phyloP scores from a whole-genome alignment of 2,113 vertebrate species.

The Pangasianodon gigas region DNA sequence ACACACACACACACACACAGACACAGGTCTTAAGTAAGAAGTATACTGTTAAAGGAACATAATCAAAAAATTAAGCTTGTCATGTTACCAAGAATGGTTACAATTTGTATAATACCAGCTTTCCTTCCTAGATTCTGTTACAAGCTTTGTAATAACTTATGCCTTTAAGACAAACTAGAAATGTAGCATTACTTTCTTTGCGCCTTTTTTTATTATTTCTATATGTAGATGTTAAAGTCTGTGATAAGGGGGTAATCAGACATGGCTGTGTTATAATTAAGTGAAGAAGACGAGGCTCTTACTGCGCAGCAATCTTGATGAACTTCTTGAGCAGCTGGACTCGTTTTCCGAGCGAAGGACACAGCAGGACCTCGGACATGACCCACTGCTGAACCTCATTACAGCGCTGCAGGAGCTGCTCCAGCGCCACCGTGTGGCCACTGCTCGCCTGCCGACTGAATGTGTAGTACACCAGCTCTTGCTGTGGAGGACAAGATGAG shows the following conservation, averaged over 20 bases:
- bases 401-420: slow-evolving; percentile 91
- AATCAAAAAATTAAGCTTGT: not conserved
- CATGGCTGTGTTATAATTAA: not conserved
- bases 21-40: not conserved
- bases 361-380: slow-evolving; percentile 94
- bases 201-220: not conserved
- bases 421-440: slow-evolving; percentile 86
- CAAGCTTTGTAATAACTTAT: not conserved
- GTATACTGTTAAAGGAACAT: not conserved
- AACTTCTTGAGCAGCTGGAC: slow-evolving; percentile 98
- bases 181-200: not conserved
- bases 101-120: not conserved
- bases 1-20: not conserved
- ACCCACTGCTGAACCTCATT: slow-evolving; percentile 99
- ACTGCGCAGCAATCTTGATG: slow-evolving; percentile 98
- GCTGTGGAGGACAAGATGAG: slow-evolving; percentile 72
- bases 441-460: slow-evolving; percentile 85
- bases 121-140: not conserved
- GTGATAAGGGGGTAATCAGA: not conserved
- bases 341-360: slow-evolving; percentile 88
- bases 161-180: not conserved
- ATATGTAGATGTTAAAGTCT: not conserved
- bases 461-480: slow-evolving; percentile 96
- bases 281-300: slow-evolving; percentile 59
- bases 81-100: not conserved